phyloP scores from a whole-genome alignment of 2,888 invertebrate genomes.

The Dioctria linearis region DNA sequence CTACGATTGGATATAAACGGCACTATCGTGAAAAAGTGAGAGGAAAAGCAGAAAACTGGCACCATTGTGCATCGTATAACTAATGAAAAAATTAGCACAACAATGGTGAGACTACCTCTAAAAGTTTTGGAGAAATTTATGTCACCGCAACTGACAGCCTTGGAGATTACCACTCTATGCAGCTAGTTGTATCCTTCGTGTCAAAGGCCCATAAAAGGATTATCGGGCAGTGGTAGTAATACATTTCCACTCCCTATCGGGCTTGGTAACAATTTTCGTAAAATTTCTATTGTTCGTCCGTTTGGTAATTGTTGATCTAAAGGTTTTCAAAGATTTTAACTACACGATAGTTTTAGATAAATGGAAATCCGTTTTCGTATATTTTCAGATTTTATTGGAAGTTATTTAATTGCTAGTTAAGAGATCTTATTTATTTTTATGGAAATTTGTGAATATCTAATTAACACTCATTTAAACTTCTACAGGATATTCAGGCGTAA shows the following conservation, averaged over 20 bases:
- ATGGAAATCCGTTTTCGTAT: no score
- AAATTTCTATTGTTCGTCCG: constrained; percentile 27
- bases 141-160: constrained; percentile 51
- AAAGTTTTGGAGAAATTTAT: constrained; percentile 49
- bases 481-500: no score
- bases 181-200: constrained; percentile 39
- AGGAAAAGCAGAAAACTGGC: background rate
- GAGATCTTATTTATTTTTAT: no score
- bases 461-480: no score
- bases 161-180: constrained; percentile 48
- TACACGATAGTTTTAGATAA: no score
- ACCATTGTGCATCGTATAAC: constrained; percentile 45
- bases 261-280: constrained; percentile 38
- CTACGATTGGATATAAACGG: background rate
- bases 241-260: constrained; percentile 14
- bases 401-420: no score
- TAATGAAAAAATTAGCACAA: constrained; percentile 54
- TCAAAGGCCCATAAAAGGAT: constrained; percentile 39
- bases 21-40: background rate
- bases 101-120: constrained; percentile 48
- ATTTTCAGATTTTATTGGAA: no score
- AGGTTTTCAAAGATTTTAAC: no score
- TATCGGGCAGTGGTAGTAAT: constrained; percentile 38
- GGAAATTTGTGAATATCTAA: no score
- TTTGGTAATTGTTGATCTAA: background rate